Base-by-base conservation (phyloP, 2,797 vertebrate genomes). In the Darevskia nairensis region DNA sequence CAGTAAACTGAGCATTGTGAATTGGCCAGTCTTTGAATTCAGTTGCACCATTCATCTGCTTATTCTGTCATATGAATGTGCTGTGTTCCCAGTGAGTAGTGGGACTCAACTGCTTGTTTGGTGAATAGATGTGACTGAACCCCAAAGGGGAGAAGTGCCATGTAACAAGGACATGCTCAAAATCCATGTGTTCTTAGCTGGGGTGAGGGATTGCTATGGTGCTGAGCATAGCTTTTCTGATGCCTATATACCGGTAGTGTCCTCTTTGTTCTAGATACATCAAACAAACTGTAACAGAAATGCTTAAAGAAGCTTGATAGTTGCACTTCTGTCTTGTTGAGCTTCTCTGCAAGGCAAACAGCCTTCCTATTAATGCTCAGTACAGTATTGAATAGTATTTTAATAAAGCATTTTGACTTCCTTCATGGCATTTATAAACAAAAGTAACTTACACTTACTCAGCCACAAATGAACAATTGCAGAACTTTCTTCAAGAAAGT, bases 1-100 rank as follows among this genome's bases (percentile, higher is more conserved):
- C 61, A 68, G 27, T 21, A 46, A 64, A 82, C 41, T 46, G 39
- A 19, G 80, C 88, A 84, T 76, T 41, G 11, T 88, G 86, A 92
- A 75, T 59, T 85, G 83, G 55, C 44, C 35, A 17, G 5, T 25
- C 1, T 88, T 88, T 88, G 88, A 29, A 61, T 61, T 91, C 76
- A 75, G 64, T 86, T 59, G 59, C 32, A 80, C 78, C 81, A 76
- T 85, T 90, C 87, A 66, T 86, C 64, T 59, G 61, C 66, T 82
- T 86, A 59, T 59, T 59, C 66, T 82, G 79, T 86, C 75, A 55
- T 46, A 86, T 86, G 85, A 89, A 78, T 39, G 23, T 64, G 68
- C 76, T 66, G 44, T 87, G 41, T 46, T 89, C 46, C 86, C 71
- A 25, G 82, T 86, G 77, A 90, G 77, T 80, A 39, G 35, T 35